Base-by-base conservation (phyloP, 2,888 invertebrate genomes). In the Temnothorax rugatulus region DNA sequence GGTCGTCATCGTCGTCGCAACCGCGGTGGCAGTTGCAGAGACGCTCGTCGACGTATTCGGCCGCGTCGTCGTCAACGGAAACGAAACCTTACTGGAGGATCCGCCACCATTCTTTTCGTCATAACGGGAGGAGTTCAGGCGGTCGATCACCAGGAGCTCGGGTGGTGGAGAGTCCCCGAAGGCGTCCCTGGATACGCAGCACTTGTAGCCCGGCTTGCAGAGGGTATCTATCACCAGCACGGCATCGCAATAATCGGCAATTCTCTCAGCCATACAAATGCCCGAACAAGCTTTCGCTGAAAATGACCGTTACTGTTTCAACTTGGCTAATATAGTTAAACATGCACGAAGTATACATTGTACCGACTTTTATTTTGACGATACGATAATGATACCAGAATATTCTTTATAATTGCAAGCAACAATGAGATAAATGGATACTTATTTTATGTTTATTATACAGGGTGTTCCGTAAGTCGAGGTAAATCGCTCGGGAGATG, bases 241-340 rank as follows among this genome's bases (percentile, higher is more conserved):
- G 0, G 98, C 98, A 92, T 98, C 98, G 94, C 98, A 98, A 94
- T 98, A 98, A 92, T 97, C 97, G 0, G 98, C 97, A 85, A 98
- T 97, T 38, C 97, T 96, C 75, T 97, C 97, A 34, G 97, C 97
- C 81, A 98, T 98, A 93, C 98, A 98, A 9, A 98, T 97, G 4
- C 98, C 98, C 0, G 97, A 97, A 91, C 98, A 98, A 92, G 84
- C 86, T 82, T 93, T 96, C 34, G 95, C 96, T 96, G 95, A 2
- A 94, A 94, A 69, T 74, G 0, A 75, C 1, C 13, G 3, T 66
- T 15, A 25, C 25, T 1, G 2, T 9, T 63, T 50, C 5, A 73
- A 54, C 8, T 50, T 7, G 4, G 7, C 7, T 50, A n/a, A 41
- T 41, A 47, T n/a, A 63, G 1, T 63, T n/a, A 34, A 15, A 1